phyloP scores from a whole-genome alignment of 2,888 invertebrate species.

The Pyrocoelia pectoralis region DNA sequence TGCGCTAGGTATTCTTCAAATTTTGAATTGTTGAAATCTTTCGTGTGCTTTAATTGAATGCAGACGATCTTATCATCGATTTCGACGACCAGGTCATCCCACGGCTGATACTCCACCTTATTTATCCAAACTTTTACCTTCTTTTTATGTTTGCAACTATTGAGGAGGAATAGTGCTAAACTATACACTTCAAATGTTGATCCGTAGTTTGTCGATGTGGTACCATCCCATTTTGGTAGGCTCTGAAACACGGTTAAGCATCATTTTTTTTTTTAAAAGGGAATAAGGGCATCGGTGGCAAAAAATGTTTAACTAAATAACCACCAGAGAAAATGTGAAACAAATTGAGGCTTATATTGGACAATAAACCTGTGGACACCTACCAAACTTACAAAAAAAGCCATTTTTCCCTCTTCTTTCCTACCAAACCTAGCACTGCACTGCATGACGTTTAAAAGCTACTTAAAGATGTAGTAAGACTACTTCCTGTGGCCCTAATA shows the following conservation, averaged over 20 bases:
- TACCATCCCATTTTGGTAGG: conserved; percentile 20
- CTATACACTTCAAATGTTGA: conserved; percentile 18
- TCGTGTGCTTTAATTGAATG: conserved; percentile 21
- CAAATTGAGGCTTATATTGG: too few relatives aligned
- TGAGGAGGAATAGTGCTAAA: conserved; percentile 11
- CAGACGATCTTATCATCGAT: conserved; percentile 17
- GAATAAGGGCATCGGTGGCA: too few relatives aligned
- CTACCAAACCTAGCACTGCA: too few relatives aligned
- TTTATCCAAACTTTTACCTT: conserved; percentile 15
- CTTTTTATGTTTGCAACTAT: conserved; percentile 2
- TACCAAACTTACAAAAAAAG: too few relatives aligned
- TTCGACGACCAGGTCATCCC: conserved; percentile 25
- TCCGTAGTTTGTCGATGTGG: conserved; percentile 30
- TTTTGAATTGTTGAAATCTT: conserved; percentile 15
- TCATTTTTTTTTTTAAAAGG: too few relatives aligned
- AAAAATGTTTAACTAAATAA: too few relatives aligned
- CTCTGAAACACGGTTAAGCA: conserved; percentile 12
- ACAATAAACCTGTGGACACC: too few relatives aligned
- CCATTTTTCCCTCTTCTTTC: too few relatives aligned
- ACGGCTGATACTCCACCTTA: conserved; percentile 18
- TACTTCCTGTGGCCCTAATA: too few relatives aligned
- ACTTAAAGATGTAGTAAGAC: too few relatives aligned
- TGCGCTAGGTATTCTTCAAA: conserved; percentile 3
- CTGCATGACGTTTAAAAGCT: too few relatives aligned
- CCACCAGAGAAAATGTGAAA: too few relatives aligned